Base-by-base conservation (phyloP, 2,113 vertebrate species). In the Oreochromis tanganicae region DNA sequence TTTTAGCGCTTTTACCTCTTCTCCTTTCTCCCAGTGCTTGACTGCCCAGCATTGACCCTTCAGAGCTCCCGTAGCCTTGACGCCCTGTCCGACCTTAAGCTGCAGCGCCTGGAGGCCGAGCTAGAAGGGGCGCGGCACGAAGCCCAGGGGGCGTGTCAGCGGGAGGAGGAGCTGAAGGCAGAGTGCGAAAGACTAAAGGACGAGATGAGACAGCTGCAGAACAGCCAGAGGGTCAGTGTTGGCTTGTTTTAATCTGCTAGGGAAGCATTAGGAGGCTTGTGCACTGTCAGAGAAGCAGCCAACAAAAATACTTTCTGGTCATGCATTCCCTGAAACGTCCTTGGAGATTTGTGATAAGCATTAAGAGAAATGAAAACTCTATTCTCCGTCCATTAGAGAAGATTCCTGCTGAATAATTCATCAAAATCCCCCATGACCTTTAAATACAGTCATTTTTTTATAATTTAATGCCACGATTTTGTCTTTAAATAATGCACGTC, bases 201-300 rank as follows among this genome's bases (percentile, higher is more conserved):
- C 2, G 98, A 99, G 92, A 96, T 99, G 81, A 97, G 97, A 80
- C 96, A 98, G 59, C 97, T 98, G 93, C 97, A 99, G 91, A 97
- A 96, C 88, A 96, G 90, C 52, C 96, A 98, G 54, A 96, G 98
- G 97, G 98, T 99, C 87, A 91, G 91, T 92, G 81, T 38, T 36
- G 36, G 32, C 21, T 46, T 48, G 16, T 68, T 80, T 52, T 9
- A 9, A 32, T 52, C 55, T 21, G 10, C 52, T 17, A n/a, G 24
- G 57, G 27, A 9, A 29, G 78, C 29, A 9, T 63, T 21, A 17
- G 0, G 34, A 73, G 14, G 27, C 57, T 52, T n/a, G 5, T 41
- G 73, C 46, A 0, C 7, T 24, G 13, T 38, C 11, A 66, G 9
- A 75, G 38, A 55, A 17, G 14, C n/a, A 1, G 71, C 43, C 7